Base-by-base conservation (phyloP, 2,113 vertebrate species). In the Phylloscopus whistleri region DNA sequence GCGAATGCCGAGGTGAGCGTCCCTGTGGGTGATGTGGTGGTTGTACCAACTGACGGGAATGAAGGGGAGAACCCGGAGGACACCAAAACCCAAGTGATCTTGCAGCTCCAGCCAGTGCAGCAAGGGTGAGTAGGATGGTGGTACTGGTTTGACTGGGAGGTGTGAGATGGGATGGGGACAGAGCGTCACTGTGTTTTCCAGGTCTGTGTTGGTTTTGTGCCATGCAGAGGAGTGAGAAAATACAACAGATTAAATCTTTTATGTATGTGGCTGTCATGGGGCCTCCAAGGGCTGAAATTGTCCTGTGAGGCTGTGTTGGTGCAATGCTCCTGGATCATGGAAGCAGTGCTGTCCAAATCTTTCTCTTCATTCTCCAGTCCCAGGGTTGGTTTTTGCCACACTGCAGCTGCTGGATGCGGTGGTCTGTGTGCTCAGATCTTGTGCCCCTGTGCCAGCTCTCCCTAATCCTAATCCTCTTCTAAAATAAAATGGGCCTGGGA, bases 61-160 rank as follows among this genome's bases (percentile, higher is more conserved):
- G 98, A 98, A 87, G 98, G 98, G 62, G 98, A 98, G 86, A 98
- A 97, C 12, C 98, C 98, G 58, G 98, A 99, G 97, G 98, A 98
- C 43, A 98, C 97, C 83, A 99, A 99, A 97, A 99, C 98, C 80
- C 98, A 98, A 97, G 99, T 99, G 95, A 98, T 99, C 93, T 86
- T 99, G 94, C 99, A 99, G 95, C 98, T 99, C 63, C 99, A 99
- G 92, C 98, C 99, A 6, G 98, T 99, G 93, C 97, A 98, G 43
- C 98, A 99, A 63, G 98, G 99, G 99, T 99, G 98, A 97, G 98
- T 97, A 31, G 66, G 52, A 22, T 5, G 33, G 33, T 5, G 33
- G 33, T 64, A 24, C 59, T 31, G 56, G 43, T 69, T 69, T 69
- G 51, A 31, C 88, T 39, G 55, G 52, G 78, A 22, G 56, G 28